phyloP scores from a whole-genome alignment of 2,888 invertebrate genomes.

The Iphiclides podalirius region DNA sequence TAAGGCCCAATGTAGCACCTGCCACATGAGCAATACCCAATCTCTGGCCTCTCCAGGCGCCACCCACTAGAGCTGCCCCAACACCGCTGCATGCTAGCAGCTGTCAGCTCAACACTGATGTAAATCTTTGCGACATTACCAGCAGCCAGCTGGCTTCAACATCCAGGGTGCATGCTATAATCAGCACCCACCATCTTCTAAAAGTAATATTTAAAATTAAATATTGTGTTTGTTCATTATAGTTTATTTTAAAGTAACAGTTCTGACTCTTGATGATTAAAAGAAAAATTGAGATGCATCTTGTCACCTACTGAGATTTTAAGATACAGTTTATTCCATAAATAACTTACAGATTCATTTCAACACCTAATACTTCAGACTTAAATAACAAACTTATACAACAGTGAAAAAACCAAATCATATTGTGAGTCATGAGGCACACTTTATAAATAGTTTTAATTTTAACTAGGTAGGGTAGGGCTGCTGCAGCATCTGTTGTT shows the following conservation, averaged over 20 bases:
- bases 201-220: conserved; percentile 1
- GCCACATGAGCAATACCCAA: conserved; percentile 88
- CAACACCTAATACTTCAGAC: no score
- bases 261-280: no score
- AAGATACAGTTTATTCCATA: no score
- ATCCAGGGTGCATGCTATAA: conserved; percentile 88
- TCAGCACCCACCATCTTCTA: conserved; percentile 85
- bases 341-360: no score
- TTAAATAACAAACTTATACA: no score
- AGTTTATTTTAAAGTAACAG: neutral
- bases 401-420: no score
- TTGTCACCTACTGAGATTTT: no score
- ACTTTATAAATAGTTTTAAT: no score
- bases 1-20: conserved; percentile 88
- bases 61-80: conserved; percentile 90
- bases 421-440: no score
- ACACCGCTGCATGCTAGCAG: conserved; percentile 92
- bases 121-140: conserved; percentile 86
- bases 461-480: no score
- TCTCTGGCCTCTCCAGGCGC: conserved; percentile 86
- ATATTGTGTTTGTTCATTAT: neutral
- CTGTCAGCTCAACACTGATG: conserved; percentile 82
- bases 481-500: no score
- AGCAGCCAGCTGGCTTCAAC: conserved; percentile 93
- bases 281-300: no score